Percentiles rank a stretch among this genome's conserved stretches.
Evolutionary conservation across 2,888 invertebrate species (phyloP).

Genomic region (Calameuta pallipes): DNA sequence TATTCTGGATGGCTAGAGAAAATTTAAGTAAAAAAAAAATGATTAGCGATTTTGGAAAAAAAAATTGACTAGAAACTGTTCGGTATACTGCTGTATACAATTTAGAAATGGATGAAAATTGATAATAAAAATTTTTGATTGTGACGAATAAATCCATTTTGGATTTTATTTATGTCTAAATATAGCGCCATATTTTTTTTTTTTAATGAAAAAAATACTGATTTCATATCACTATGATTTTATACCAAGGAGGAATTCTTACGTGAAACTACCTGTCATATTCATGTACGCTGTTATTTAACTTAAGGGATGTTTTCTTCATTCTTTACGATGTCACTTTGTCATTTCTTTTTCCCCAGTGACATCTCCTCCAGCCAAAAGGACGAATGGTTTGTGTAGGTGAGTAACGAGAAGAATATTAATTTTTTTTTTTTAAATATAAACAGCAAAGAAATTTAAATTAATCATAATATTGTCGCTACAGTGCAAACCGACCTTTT

Average conservation of each 20-base stretch:
- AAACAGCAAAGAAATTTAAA: too few relatives aligned
- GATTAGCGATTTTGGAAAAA: too few relatives aligned
- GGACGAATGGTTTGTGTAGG: conserved; percentile 92
- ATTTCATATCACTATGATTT: neutral
- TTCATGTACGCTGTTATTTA: neutral
- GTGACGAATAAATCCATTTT: neutral
- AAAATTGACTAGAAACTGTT: too few relatives aligned
- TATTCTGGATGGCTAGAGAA: too few relatives aligned
- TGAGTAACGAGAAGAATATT: conserved; percentile 53
- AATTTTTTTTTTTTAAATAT: conserved; percentile 9
- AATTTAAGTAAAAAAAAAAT: too few relatives aligned
- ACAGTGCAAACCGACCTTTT: too few relatives aligned
- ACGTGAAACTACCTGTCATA: too few relatives aligned
- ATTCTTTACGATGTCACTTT: too few relatives aligned
- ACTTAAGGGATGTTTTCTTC: neutral
- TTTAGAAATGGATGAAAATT: conserved; percentile 20
- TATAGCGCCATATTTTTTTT: neutral
- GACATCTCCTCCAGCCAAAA: conserved; percentile 76
- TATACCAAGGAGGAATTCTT: too few relatives aligned
- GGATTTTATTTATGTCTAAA: neutral
- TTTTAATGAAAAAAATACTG: neutral
- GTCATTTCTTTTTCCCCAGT: conserved; percentile 52
- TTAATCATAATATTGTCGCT: too few relatives aligned
- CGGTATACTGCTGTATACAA: conserved; percentile 15
- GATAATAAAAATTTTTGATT: neutral